phyloP scores from a whole-genome alignment of 2,888 invertebrate species.

The Caprella mutica region DNA sequence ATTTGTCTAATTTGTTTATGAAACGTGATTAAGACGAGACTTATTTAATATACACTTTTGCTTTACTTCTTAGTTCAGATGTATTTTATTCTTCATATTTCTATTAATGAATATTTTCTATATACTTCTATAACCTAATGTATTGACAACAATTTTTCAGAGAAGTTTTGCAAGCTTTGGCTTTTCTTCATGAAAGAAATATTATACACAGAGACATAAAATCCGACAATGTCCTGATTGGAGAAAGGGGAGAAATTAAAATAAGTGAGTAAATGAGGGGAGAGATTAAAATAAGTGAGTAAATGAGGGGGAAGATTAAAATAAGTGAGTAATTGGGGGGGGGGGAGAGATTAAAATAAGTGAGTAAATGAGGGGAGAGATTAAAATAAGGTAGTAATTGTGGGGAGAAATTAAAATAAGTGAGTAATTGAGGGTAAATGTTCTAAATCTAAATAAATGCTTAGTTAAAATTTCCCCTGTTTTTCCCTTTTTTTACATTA shows the following conservation, averaged over 20 bases:
- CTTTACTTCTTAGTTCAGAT: not conserved
- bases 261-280: constrained; percentile 41
- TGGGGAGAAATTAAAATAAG: not conserved
- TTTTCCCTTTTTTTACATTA: too few relatives aligned
- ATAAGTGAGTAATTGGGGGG: too few relatives aligned
- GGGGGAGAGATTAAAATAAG: too few relatives aligned
- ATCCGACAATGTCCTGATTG: constrained; percentile 49
- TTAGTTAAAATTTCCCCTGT: too few relatives aligned
- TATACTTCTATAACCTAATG: not conserved
- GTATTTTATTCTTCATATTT: not conserved
- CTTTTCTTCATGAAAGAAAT: constrained; percentile 48
- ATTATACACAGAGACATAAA: constrained; percentile 44
- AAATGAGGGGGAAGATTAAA: not conserved
- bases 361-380: not conserved
- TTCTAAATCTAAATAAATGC: too few relatives aligned
- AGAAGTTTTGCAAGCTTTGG: constrained; percentile 46
- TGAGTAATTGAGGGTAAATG: not conserved
- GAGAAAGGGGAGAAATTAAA: constrained; percentile 50
- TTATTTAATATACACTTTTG: not conserved
- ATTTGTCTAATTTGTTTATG: too few relatives aligned
- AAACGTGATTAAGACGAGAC: too few relatives aligned
- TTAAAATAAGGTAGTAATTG: not conserved
- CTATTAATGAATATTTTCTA: not conserved
- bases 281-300: not conserved
- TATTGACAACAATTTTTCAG: constrained; percentile 12